phyloP scores from a whole-genome alignment of 2,797 vertebrate genomes.

The Dicrostonyx torquatus region DNA sequence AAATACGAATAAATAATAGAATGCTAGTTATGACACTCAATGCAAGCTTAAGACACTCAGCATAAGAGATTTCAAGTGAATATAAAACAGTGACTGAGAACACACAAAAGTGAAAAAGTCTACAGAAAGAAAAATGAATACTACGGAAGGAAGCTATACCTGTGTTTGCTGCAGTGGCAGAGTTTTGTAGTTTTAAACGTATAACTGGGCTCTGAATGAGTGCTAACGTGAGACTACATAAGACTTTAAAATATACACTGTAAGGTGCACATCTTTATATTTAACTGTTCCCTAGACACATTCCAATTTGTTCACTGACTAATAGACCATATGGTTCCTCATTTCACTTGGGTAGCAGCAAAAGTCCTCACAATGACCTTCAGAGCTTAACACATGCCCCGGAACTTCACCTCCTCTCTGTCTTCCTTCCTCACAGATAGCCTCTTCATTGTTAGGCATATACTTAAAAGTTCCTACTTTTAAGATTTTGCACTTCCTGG shows the following conservation, averaged over 20 bases:
- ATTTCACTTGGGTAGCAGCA: not conserved
- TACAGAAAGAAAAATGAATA: not conserved
- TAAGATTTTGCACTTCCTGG: not conserved
- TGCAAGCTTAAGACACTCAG: not conserved
- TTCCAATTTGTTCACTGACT: not conserved
- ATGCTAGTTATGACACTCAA: conserved; percentile 28
- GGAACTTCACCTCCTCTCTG: not conserved
- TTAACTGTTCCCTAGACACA: conserved; percentile 18
- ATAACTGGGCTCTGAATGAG: conserved; percentile 38
- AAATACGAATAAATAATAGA: not conserved
- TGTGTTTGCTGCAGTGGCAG: not conserved
- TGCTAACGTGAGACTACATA: conserved; percentile 22
- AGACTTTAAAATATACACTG: conserved; percentile 29
- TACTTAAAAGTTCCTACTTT: not conserved
- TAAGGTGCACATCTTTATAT: conserved; percentile 22
- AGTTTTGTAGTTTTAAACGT: conserved; percentile 13
- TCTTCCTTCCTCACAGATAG: not conserved
- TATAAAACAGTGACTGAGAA: not conserved
- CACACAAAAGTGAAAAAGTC: not conserved
- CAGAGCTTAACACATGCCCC: not conserved
- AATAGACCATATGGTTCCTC: not conserved
- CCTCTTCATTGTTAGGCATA: not conserved
- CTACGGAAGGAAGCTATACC: not conserved
- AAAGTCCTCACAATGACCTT: not conserved
- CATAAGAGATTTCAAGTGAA: conserved; percentile 38